These are phyloP conservation scores for Xestia c-nigrum DNA, from an alignment of 2,888 invertebrate species.

Conservation along the genomic window DNA sequence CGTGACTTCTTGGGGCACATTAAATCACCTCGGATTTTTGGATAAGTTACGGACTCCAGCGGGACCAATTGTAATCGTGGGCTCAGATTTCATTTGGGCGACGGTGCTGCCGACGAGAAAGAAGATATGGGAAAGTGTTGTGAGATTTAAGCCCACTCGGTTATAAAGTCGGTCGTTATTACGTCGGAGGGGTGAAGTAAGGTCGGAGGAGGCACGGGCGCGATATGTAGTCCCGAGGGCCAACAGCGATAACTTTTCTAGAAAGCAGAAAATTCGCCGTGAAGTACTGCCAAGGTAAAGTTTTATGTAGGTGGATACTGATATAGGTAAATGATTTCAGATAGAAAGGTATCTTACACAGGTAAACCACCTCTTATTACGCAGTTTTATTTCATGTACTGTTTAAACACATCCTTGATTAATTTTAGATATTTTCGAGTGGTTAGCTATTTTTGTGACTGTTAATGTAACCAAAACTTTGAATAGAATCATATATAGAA, in stretches of 20 bases:
- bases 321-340: slow-evolving; percentile 63
- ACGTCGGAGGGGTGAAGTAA: slow-evolving; percentile 61
- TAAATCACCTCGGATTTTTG: slow-evolving; percentile 82
- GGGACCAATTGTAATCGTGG: slow-evolving; percentile 78
- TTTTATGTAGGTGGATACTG: slow-evolving; percentile 64
- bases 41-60: slow-evolving; percentile 76
- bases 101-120: slow-evolving; percentile 59
- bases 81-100: slow-evolving; percentile 70
- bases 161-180: slow-evolving; percentile 73
- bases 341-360: slow-evolving; percentile 16
- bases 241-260: slow-evolving; percentile 72
- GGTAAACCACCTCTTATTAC: slow-evolving; percentile 8
- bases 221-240: slow-evolving; percentile 72
- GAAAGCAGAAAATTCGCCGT: slow-evolving; percentile 68
- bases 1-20: slow-evolving; percentile 71
- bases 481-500: background rate
- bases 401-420: background rate
- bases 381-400: slow-evolving; percentile 6
- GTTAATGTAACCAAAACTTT: background rate
- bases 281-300: slow-evolving; percentile 63
- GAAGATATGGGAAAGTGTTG: slow-evolving; percentile 69
- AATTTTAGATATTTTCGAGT: background rate
- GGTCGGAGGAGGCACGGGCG: slow-evolving; percentile 49
- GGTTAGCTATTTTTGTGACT: background rate
- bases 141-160: slow-evolving; percentile 68